Conservation (phyloP, 64 coral and sea anemone species). For the Stichodactyla helianthus region DNA sequence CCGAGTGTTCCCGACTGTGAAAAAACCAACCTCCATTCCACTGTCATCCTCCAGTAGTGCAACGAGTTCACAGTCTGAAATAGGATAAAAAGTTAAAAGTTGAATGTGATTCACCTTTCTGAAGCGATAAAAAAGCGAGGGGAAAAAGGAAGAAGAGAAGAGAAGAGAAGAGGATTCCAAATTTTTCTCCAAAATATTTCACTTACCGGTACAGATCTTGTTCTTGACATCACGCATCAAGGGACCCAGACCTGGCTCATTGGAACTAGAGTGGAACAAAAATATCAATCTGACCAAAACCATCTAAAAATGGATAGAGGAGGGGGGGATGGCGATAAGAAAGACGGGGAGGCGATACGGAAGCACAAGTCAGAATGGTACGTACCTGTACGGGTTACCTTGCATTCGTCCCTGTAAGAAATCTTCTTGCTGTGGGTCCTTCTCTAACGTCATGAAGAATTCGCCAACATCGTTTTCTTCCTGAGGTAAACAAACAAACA, state of each 20-base stretch:
- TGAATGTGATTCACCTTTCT: not conserved
- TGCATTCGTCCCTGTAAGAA: slow-evolving; percentile 98
- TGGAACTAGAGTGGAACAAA: slow-evolving; percentile 55
- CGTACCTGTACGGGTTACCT: slow-evolving; percentile 92
- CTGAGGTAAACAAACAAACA: not conserved
- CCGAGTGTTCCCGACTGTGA: not conserved
- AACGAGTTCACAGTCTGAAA: slow-evolving; percentile 90
- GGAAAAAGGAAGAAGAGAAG: too few relatives aligned
- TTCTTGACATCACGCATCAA: slow-evolving; percentile 99
- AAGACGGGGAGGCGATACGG: too few relatives aligned
- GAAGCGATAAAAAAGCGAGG: too few relatives aligned
- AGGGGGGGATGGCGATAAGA: too few relatives aligned
- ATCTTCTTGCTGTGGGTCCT: slow-evolving; percentile 97
- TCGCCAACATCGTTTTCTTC: slow-evolving; percentile 98
- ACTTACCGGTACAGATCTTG: slow-evolving; percentile 95
- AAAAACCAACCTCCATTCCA: slow-evolving; percentile 88
- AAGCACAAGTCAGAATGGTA: not conserved
- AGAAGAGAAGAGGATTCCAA: too few relatives aligned
- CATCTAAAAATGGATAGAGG: not conserved
- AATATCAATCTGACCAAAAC: not conserved
- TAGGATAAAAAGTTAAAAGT: not conserved
- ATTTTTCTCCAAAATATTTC: not conserved
- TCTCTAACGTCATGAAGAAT: slow-evolving; percentile 90
- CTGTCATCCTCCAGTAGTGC: slow-evolving; percentile 96
- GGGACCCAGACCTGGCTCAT: slow-evolving; percentile 89